phyloP scores from a whole-genome alignment of 2,797 vertebrate species.

The Rhodeus uyekii region DNA sequence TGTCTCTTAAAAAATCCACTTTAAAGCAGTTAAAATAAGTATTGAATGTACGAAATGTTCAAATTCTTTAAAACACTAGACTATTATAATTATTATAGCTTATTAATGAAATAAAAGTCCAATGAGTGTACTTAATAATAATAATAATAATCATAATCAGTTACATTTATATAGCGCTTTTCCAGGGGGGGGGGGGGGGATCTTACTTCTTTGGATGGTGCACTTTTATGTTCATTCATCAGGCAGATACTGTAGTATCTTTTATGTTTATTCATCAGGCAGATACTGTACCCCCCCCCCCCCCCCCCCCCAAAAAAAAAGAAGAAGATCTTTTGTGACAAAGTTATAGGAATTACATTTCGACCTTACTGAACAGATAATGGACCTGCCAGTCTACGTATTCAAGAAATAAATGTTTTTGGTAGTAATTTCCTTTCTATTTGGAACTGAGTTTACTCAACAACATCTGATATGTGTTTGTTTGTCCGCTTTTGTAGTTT shows the following conservation, averaged over 20 bases:
- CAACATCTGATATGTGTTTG: not conserved
- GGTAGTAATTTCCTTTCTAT: not conserved
- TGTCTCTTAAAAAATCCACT: not conserved
- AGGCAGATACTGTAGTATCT: not conserved
- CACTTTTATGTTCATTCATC: not conserved
- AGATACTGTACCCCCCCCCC: too few species aligned
- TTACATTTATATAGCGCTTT: too few species aligned
- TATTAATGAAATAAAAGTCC: not conserved
- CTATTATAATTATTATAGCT: too few species aligned
- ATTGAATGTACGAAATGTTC: not conserved
- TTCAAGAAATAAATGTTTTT: not conserved
- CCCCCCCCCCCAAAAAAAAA: too few species aligned
- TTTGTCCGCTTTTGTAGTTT: constrained; percentile 58
- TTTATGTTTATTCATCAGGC: too few species aligned
- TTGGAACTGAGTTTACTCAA: not conserved
- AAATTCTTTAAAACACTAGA: not conserved
- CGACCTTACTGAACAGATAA: not conserved
- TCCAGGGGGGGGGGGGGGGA: too few species aligned
- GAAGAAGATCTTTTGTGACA: too few species aligned
- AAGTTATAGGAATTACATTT: not conserved
- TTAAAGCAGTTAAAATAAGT: not conserved
- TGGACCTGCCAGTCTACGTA: not conserved
- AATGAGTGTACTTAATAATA: not conserved
- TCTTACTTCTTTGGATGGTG: not conserved
- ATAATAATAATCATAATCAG: too few species aligned